Conservation (phyloP, 2,113 vertebrate genomes). For the Albula goreensis region DNA sequence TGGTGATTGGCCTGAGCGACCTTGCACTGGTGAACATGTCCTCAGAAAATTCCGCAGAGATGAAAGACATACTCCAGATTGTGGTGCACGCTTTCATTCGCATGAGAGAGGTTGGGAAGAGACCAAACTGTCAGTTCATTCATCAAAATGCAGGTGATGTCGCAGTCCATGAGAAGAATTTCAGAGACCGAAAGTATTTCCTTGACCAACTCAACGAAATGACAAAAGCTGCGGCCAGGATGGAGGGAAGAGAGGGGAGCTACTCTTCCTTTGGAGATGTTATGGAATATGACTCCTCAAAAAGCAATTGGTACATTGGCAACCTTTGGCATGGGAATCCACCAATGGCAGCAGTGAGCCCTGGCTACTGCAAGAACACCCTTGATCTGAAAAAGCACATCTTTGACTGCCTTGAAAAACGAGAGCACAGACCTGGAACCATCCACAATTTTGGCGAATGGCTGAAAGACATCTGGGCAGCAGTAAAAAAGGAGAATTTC, state of each 20-base stretch:
- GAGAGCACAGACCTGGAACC: constrained; percentile 26
- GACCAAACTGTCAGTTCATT: constrained; percentile 73
- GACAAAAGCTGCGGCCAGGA: constrained; percentile 61
- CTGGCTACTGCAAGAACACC: constrained; percentile 59
- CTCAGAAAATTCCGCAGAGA: constrained; percentile 50
- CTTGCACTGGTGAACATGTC: constrained; percentile 37
- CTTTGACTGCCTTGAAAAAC: constrained; percentile 32
- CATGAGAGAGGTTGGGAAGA: constrained; percentile 66
- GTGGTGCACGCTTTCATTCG: constrained; percentile 69
- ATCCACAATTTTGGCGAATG: constrained; percentile 54
- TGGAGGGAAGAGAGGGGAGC: constrained; percentile 63
- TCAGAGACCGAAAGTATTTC: constrained; percentile 61
- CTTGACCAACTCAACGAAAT: constrained; percentile 65
- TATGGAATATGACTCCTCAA: constrained; percentile 60
- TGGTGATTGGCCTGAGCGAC: constrained; percentile 29
- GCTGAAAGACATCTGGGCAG: constrained; percentile 60
- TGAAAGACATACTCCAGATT: constrained; percentile 66
- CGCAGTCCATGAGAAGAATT: constrained; percentile 64
- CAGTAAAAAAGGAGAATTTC: constrained; percentile 68
- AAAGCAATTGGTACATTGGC: constrained; percentile 62
- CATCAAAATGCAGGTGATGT: constrained; percentile 73
- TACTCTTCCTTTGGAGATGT: constrained; percentile 60
- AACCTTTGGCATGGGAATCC: constrained; percentile 69
- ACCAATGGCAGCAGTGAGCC: constrained; percentile 66
- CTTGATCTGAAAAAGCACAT: constrained; percentile 63